Evolutionary conservation across 2,113 vertebrate species (phyloP).

Genomic region (Propithecus coquereli): DNA sequence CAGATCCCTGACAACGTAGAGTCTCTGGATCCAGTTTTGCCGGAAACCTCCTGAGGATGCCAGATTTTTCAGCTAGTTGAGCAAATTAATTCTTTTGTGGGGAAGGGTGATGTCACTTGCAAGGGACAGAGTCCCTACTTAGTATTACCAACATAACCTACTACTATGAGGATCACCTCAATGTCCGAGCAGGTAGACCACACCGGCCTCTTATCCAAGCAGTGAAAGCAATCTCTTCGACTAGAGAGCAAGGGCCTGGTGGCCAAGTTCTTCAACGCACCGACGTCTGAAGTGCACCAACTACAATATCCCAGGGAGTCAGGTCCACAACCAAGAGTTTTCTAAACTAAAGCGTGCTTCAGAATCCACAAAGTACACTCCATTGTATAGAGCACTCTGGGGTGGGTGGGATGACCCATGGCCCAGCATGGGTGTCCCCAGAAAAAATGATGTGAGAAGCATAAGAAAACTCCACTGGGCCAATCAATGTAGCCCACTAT

Average conservation of each 20-base stretch:
- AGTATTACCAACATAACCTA: not conserved
- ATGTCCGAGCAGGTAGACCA: not conserved
- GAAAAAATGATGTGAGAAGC: not conserved
- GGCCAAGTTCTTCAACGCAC: too few species aligned
- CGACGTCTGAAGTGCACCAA: too few species aligned
- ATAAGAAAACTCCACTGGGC: not conserved
- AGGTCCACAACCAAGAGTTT: not conserved
- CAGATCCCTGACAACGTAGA: not conserved
- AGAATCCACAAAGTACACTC: not conserved
- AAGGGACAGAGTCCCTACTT: not conserved
- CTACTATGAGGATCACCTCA: fast-evolving
- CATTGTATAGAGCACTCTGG: not conserved
- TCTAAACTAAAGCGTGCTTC: not conserved
- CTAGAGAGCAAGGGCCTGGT: not conserved
- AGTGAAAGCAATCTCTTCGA: not conserved
- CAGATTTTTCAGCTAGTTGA: not conserved
- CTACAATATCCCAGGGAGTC: not conserved
- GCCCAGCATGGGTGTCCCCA: not conserved
- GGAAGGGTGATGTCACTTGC: not conserved
- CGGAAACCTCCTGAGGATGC: not conserved
- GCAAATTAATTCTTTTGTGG: not conserved
- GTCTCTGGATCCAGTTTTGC: not conserved
- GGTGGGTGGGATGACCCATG: not conserved
- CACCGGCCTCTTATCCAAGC: not conserved
- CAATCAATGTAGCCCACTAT: fast-evolving